Conservation (phyloP, 2,113 vertebrate species). For the Cyprinodon tularosa region DNA sequence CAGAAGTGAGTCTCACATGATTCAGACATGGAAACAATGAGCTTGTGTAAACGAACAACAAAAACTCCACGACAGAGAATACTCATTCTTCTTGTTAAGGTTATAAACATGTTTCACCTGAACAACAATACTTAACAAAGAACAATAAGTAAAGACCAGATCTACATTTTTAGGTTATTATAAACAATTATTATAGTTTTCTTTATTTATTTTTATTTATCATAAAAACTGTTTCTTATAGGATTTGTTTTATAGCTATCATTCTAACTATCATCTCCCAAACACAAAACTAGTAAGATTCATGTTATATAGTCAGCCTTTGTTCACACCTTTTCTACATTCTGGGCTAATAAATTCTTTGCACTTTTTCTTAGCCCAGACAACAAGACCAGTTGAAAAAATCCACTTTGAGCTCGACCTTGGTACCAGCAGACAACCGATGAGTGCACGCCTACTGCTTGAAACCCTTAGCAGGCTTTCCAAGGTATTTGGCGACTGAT, state of each 20-base stretch:
- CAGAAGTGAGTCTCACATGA: too few relatives aligned
- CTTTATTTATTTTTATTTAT: neutral
- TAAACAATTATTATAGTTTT: too few relatives aligned
- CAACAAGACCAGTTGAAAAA: slow-evolving; percentile 72
- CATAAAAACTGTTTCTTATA: neutral
- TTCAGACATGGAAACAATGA: too few relatives aligned
- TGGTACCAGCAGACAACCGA: slow-evolving; percentile 7
- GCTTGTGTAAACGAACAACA: too few relatives aligned
- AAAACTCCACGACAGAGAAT: too few relatives aligned
- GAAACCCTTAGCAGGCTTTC: slow-evolving; percentile 45
- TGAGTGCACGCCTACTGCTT: slow-evolving; percentile 46
- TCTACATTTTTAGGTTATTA: too few relatives aligned
- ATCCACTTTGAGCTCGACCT: slow-evolving; percentile 73
- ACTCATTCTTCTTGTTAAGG: too few relatives aligned
- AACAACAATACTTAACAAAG: too few relatives aligned
- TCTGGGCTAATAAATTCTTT: slow-evolving; percentile 4
- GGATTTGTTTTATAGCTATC: neutral
- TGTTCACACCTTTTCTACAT: neutral
- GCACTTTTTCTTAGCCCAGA: slow-evolving; percentile 53
- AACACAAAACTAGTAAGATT: neutral
- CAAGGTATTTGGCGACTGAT: slow-evolving; percentile 61
- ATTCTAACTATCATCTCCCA: neutral
- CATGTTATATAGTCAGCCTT: neutral
- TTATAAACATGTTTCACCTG: too few relatives aligned
- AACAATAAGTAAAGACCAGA: too few relatives aligned